Evolutionary conservation across 2,888 invertebrate genomes (phyloP), one percentile per base, ranked within the genome.

Genomic region (Mesorhabditis sp.): DNA sequence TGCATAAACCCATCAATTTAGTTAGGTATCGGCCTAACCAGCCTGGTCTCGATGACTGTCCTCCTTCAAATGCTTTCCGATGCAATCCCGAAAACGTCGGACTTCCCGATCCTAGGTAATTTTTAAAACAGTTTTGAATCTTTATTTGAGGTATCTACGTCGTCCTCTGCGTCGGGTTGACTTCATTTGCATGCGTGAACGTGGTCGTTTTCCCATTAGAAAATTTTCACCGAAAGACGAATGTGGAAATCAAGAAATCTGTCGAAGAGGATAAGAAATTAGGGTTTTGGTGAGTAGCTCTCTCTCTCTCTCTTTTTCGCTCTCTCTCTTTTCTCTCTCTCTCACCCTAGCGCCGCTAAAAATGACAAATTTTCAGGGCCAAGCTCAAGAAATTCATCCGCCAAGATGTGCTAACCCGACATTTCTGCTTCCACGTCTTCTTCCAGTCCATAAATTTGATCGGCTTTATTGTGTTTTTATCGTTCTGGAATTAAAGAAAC

Each of bases 401-500:
- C 58, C 7, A n/a, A 13, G 58, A 50, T n/a, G 7, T 10, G 10
- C 7, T n/a, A 10, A 10, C 10, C 10, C 58, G 58, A 10, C 58
- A 50, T 50, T 50, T 50, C 58, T 50, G 7, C n/a, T 50, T 50
- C 10, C 58, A 50, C 10, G n/a, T 50, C n/a, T 50, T 10, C n/a
- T 50, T 50, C n/a, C 58, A 50, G n/a, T 0, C n/a, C n/a, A 13
- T 50, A n/a, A 50, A 50, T 50, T 50, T 50, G 10, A 50, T 50
- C 58, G 58, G 58, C 58, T 50, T 50, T n/a, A 13, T 50, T 50
- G 58, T 50, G 58, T 50, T 50, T 50, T 50, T 50, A 50, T 50
- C 58, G 58, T 50, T 50, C n/a, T 50, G 58, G 58, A n/a, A 50
- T 50, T 50, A n/a, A 50, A 50, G 7, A 50, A 50, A 50, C n/a